Evolutionary conservation across 2,113 vertebrate species (phyloP), one percentile per base, ranked within the genome.

Genomic region (Notechis scutatus): DNA sequence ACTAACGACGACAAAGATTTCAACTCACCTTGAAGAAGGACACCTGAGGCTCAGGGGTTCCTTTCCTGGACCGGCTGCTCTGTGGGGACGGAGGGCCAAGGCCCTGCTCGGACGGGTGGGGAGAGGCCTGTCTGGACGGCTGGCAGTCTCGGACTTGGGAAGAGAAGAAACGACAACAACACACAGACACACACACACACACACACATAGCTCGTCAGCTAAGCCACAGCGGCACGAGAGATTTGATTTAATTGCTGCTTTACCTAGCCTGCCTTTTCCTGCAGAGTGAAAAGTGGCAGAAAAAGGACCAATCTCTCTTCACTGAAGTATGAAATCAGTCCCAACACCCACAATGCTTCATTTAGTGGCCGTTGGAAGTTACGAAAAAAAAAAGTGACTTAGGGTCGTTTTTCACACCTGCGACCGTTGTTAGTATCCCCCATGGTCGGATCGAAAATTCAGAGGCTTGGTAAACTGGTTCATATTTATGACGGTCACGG

Each of bases 31-130:
- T 98, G 8, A 96, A 15, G 0, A 91, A 93, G 95, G 98, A 97
- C 97, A 97, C 93, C 93, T 96, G 97, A 90, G 97, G 94, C 92
- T 99, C 98, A 55, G 97, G 96, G 61, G 98, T 96, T 92, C 96
- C 69, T 95, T 98, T 98, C 96, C 97, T 97, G 96, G 98, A 98
- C 95, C 97, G 97, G 97, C 92, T 97, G 97, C 96, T 98, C 96
- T 98, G 98, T 52, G 99, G 98, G 55, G 99, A 99, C 95, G 99
- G 98, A 1, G 99, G 98, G 92, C 98, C 98, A 23, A 98, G 98
- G 85, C 98, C 98, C 91, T 99, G 98, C 94, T 99, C 99, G 18
- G 98, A 97, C 0, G 98, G 93, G 81, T 98, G 98, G 0, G 98
- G 98, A 0, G 99, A 99, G 39, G 97, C 98, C 95, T 98, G 98